phyloP scores from a whole-genome alignment of 2,113 vertebrate genomes.

The Eonycteris spelaea region DNA sequence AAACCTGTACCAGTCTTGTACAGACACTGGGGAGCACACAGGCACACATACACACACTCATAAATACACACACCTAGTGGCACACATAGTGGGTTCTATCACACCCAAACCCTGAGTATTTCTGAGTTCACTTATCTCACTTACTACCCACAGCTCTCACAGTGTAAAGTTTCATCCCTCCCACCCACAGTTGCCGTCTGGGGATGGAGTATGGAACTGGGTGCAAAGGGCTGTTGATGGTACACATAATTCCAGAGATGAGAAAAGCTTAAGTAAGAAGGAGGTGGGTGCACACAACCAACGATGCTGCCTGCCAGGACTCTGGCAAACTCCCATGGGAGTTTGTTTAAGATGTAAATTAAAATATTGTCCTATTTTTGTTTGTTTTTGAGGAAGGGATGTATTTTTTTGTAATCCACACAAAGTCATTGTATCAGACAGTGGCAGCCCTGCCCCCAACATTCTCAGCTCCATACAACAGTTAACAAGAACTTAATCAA shows the following conservation, averaged over 20 bases:
- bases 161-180: neutral
- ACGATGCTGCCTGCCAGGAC: neutral
- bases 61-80: neutral
- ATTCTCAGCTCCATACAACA: neutral
- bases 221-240: neutral
- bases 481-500: slow-evolving; percentile 23
- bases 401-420: neutral
- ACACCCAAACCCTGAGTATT: neutral
- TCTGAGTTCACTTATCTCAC: neutral
- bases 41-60: neutral
- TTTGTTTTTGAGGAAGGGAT: neutral
- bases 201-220: neutral
- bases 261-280: neutral
- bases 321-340: neutral
- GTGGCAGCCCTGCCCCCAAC: neutral
- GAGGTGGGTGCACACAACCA: neutral
- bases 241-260: neutral
- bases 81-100: neutral
- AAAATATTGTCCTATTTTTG: neutral
- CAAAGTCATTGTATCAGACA: neutral
- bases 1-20: neutral
- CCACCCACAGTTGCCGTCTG: neutral
- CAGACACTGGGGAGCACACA: neutral
- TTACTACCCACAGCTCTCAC: neutral
- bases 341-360: neutral